Base-by-base conservation (phyloP, 2,797 vertebrate genomes). In the Chelmon rostratus region DNA sequence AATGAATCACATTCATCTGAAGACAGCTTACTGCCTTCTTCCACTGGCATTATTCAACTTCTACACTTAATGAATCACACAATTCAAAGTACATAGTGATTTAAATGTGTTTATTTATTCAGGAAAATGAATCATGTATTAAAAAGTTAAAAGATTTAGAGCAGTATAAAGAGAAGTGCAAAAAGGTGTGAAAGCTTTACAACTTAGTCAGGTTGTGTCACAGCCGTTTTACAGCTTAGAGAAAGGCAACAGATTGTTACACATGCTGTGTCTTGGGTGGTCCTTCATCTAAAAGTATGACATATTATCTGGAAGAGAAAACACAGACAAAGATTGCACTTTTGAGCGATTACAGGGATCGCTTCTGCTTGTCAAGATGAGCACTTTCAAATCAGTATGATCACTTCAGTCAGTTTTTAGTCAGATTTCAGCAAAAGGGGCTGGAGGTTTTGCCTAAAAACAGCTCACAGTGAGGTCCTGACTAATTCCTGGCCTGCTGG, bases 241-340 rank as follows among this genome's bases (percentile, higher is more conserved):
- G 80, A 82, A 93, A 92, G 87, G 92, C 89, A 93, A 93, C 88
- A 91, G 87, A 87, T 86, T 88, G 89, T 89, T 89, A 92, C 85
- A 88, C 90, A 87, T 85, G 85, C 81, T 88, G 92, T 83, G 88
- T 94, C 91, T 89, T 57, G 84, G 92, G 56, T 59, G 76, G 86
- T 95, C 92, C 93, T 85, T 94, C 93, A 91, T 92, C 93, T 95
- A 95, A 95, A 95, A 95, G 93, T 92, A 95, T 88, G 94, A 95
- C 93, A 94, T 90, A 91, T 95, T 95, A 95, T 95, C 95, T 95
- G 95, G 76, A 95, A 95, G 93, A 94, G 90, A 95, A 89, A 95
- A 92, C 89, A 94, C 85, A 95, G 87, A 93, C 86, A 93, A 78
- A 85, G 80, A 92, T 85, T 78, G 88, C 89, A 89, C 90, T 82